Conservation (phyloP, 2,888 invertebrate genomes). For the Pheosia gnoma region DNA sequence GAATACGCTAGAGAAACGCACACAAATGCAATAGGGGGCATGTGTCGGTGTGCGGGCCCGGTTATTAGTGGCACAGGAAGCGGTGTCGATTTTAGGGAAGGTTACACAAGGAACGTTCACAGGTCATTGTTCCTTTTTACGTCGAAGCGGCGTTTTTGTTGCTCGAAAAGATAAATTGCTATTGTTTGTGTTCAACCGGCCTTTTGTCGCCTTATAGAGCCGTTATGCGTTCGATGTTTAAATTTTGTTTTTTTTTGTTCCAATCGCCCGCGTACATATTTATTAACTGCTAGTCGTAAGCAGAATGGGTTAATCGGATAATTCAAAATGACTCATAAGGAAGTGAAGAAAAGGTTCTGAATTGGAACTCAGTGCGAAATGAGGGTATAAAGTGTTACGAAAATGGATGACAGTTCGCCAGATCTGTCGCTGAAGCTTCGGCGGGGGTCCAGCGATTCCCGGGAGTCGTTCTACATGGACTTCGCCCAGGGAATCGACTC, state of each 20-base stretch:
- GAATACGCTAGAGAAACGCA: conserved; percentile 27
- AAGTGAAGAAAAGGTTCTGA: conserved; percentile 49
- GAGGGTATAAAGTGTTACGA: conserved; percentile 46
- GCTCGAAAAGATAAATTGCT: conserved; percentile 67
- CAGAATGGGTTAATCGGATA: conserved; percentile 43
- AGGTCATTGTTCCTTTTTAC: conserved; percentile 80
- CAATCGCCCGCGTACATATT: conserved; percentile 29
- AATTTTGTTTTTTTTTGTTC: conserved; percentile 17
- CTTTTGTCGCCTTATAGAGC: conserved; percentile 49
- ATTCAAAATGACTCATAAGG: conserved; percentile 52
- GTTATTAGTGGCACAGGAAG: conserved; percentile 75
- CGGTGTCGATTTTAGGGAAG: conserved; percentile 80
- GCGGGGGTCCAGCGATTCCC: conserved; percentile 93
- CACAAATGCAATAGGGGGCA: conserved; percentile 23
- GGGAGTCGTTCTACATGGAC: conserved; percentile 96
- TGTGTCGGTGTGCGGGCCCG: conserved; percentile 56
- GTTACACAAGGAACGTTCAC: conserved; percentile 72
- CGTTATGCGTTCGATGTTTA: conserved; percentile 40
- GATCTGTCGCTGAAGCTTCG: conserved; percentile 93
- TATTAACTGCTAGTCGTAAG: conserved; percentile 9
- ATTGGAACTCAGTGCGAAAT: conserved; percentile 35
- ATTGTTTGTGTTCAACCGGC: conserved; percentile 58
- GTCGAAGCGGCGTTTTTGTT: conserved; percentile 63
- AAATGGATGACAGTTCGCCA: conserved; percentile 91
- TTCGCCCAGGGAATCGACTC: conserved; percentile 96